Base-by-base conservation (phyloP, 2,797 vertebrate species). In the Enteromius trimaculatus region DNA sequence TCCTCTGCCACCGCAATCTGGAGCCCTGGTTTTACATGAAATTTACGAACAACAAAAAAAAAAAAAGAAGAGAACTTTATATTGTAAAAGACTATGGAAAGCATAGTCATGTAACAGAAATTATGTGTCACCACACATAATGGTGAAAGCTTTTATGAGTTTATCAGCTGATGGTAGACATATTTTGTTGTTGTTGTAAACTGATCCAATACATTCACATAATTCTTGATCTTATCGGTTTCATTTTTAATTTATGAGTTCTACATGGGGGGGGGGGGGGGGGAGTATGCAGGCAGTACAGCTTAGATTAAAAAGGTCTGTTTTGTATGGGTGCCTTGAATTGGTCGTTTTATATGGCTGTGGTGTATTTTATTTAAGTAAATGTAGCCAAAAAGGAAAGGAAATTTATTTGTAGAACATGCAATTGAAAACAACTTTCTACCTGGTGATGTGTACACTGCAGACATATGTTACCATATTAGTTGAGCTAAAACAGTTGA, bases 311-410 rank as follows among this genome's bases (percentile, higher is more conserved):
- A 90, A 77, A 64, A 72, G 85, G 83, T 91, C 87, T 86, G 60
- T 65, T 86, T 80, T 89, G 89, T 89, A 80, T 88, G 84, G 85
- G 88, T 91, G 89, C 89, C 88, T 92, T 90, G 85, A 77, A 79
- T 86, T 89, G 39, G 66, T 88, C 47, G 60, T 88, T 88, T 90
- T 87, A 79, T 83, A 87, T 83, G 78, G 79, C 79, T 88, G 86
- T 87, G 83, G 70, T 77, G 79, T 81, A 60, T 81, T 85, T 87
- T 82, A 83, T 71, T 87, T 83, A 64, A 76, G 77, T 79, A 80
- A 84, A 80, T 81, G 42, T 77, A 81, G 80, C 60, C 80, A 87
- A 84, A 86, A 74, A 75, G 7, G 42, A 69, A 84, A 76, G 9
- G 42, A 29, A 31, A 55, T 51, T 85, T 55, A 72, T 68, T 81